phyloP scores from a whole-genome alignment of 2,888 invertebrate species.

The Allolobophora icterica region DNA sequence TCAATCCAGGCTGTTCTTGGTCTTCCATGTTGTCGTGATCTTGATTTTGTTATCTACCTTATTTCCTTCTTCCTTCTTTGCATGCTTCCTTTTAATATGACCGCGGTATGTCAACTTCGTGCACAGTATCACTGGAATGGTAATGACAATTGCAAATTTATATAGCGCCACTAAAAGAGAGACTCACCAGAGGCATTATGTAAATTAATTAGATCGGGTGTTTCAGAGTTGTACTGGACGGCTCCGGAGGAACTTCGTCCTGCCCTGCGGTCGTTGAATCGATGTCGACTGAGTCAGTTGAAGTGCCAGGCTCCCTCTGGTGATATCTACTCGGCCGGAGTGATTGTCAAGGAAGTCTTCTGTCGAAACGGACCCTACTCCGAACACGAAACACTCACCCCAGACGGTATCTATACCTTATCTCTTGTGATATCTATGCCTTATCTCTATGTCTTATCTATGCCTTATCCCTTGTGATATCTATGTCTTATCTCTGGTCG shows the following conservation, averaged over 20 bases:
- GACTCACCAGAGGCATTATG: too few relatives aligned
- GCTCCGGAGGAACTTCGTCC: slow-evolving; percentile 56
- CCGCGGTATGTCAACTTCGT: not conserved
- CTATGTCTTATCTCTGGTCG: not conserved
- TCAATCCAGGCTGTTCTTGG: too few relatives aligned
- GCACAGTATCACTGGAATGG: not conserved
- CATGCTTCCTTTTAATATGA: too few relatives aligned
- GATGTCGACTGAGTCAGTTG: not conserved
- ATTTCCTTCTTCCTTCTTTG: too few relatives aligned
- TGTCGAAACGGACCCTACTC: slow-evolving; percentile 56
- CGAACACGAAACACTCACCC: slow-evolving; percentile 41
- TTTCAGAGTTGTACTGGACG: slow-evolving; percentile 59
- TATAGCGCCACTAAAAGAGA: too few relatives aligned
- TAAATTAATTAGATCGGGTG: not conserved
- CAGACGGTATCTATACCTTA: not conserved
- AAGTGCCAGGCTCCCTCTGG: slow-evolving; percentile 39
- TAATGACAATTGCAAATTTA: too few relatives aligned
- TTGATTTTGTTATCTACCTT: too few relatives aligned
- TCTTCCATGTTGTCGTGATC: too few relatives aligned
- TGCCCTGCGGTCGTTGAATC: slow-evolving; percentile 30
- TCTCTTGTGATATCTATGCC: not conserved
- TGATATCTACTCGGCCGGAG: slow-evolving; percentile 57
- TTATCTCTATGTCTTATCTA: not conserved
- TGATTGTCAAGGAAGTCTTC: slow-evolving; percentile 58
- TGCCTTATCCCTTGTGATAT: not conserved